Evolutionary conservation across 2,113 vertebrate genomes (phyloP).

Genomic region (Empidonax alnorum): DNA sequence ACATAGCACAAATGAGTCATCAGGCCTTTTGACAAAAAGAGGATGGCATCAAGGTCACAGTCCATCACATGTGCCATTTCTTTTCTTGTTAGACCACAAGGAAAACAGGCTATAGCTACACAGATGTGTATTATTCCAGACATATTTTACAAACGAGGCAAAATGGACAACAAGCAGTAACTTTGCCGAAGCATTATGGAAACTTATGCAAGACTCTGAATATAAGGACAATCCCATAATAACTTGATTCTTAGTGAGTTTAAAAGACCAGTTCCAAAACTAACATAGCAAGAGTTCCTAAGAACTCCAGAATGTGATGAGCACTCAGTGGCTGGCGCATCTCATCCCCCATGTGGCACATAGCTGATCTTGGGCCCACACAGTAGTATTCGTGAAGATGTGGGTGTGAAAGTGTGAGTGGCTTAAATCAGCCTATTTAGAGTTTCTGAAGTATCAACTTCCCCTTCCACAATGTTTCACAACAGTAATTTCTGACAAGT

Average conservation of each 20-base stretch:
- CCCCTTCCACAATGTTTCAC: neutral
- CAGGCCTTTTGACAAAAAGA: neutral
- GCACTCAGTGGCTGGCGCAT: neutral
- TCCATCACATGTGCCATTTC: neutral
- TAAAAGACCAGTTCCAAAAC: neutral
- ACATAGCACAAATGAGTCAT: neutral
- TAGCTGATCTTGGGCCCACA: neutral
- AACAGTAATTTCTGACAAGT: neutral
- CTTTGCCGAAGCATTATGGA: neutral
- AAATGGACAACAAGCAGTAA: neutral
- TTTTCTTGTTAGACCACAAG: neutral
- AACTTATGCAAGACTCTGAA: neutral
- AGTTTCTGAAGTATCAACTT: neutral
- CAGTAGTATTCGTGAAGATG: neutral
- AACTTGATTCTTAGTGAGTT: neutral
- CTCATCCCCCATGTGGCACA: fast-evolving
- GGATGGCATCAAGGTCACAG: neutral
- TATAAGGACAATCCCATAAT: neutral
- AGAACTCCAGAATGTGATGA: neutral
- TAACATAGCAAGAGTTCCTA: neutral
- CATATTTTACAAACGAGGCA: neutral
- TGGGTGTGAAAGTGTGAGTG: neutral
- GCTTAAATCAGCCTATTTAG: neutral
- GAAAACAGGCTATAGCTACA: neutral
- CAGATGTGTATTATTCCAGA: neutral